Conservation (phyloP, 2,113 vertebrate genomes). For the Aix galericulata region DNA sequence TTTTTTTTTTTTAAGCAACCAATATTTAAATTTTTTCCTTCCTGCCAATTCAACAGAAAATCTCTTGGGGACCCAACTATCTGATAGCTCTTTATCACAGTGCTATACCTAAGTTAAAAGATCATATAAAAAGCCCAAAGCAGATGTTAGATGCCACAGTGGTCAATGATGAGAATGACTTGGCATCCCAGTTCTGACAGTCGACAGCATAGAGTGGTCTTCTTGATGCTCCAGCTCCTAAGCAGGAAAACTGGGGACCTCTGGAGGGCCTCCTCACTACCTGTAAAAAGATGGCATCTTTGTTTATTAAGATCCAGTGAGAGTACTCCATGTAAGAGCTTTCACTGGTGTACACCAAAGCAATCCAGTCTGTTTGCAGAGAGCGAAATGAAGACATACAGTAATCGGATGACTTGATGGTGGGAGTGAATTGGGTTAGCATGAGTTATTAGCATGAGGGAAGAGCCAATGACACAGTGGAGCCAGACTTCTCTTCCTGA, state of each 20-base stretch:
- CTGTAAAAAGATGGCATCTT: neutral
- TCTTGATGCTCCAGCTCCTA: neutral
- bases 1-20: neutral
- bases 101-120: neutral
- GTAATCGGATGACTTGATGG: neutral
- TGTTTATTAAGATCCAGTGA: neutral
- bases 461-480: neutral
- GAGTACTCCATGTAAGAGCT: neutral
- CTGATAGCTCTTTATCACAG: neutral
- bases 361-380: neutral
- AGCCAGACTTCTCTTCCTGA: neutral
- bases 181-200: neutral
- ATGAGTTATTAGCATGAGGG: neutral
- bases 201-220: fast-evolving
- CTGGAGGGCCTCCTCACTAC: neutral
- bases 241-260: neutral
- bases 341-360: fast-evolving
- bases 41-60: neutral
- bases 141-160: neutral
- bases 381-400: neutral
- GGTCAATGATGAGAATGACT: neutral
- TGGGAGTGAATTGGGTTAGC: neutral
- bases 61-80: neutral
- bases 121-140: neutral
- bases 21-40: neutral